Evolutionary conservation across 30 jellyfish, hydroid and myxozoan species (phyloP), one percentile per base, ranked within the genome.

Genomic region (Turritopsis rubra): DNA sequence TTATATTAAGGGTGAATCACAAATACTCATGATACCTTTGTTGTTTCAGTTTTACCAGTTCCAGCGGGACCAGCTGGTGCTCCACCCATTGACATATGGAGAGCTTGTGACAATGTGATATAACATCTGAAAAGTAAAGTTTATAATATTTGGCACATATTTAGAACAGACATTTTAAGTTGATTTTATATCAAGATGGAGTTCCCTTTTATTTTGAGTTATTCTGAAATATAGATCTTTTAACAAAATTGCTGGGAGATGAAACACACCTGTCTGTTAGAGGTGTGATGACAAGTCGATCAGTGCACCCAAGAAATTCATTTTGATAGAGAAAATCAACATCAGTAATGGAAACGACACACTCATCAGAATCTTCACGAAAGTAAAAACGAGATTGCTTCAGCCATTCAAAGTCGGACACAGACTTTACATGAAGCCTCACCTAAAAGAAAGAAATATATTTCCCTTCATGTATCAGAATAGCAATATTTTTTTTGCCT

Each of bases 51-150:
- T 75, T 89, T 89, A 20, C 97, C 97, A 75, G 97, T 89, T 0
- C 97, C 97, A 1, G 97, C 97, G 1, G 97, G 97, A 13, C 97
- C 97, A 1, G 97, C 97, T 29, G 97, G 97, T 27, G 97, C 97
- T 27, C 97, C 97, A n/a, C 97, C 97, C 95, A 89, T 85, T 68
- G 97, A 89, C 97, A 89, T 89, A 80, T 89, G 97, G 28, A 89
- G 83, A 3, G 97, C 97, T 83, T 89, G 97, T 13, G 95, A 89
- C 54, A 89, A 65, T 27, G 97, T 89, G 81, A 89, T 89, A 77
- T 89, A 89, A 81, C 97, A 89, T 68, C 97, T 89, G 23, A 23
- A 77, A 31, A 19, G 73, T 20, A 29, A 83, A 74, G 25, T 8
- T 54, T 13, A 1, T n/a, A n/a, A n/a, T n/a, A n/a, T n/a, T n/a